A percentile compares a stretch with the other conserved stretches of the same genome.
Conservation (phyloP, 2,113 vertebrate species). For the Capreolus pygargus region DNA sequence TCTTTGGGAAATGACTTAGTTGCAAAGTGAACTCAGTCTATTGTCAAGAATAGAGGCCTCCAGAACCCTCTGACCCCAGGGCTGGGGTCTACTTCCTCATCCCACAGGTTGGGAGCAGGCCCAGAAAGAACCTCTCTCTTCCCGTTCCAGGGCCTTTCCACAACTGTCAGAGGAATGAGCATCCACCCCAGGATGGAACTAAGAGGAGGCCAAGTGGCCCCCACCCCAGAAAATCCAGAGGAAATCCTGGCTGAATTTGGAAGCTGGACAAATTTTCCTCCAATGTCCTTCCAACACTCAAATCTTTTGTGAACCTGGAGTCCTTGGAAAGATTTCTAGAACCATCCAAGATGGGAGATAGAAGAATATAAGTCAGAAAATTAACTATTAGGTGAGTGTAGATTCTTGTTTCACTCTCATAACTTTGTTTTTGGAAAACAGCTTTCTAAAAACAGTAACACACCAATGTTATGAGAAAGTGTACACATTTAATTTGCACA, state of each 20-base stretch:
- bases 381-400: not conserved
- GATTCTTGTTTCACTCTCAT: not conserved
- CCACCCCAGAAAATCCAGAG: not conserved
- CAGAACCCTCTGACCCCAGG: not conserved
- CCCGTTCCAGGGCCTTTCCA: not conserved
- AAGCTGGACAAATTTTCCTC: not conserved
- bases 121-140: not conserved
- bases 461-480: not conserved
- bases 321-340: not conserved
- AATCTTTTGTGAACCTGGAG: not conserved
- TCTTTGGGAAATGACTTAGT: slow-evolving; percentile 11
- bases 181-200: not conserved
- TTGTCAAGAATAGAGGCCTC: not conserved
- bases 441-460: not conserved
- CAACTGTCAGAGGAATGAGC: not conserved
- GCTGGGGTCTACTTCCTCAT: not conserved
- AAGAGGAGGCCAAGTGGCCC: not conserved
- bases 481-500: not conserved
- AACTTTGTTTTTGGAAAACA: not conserved
- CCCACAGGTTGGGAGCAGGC: not conserved
- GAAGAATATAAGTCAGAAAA: not conserved
- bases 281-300: not conserved
- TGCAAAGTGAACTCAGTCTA: not conserved
- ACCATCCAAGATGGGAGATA: not conserved
- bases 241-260: not conserved